Percentiles rank a stretch among this genome's conserved stretches.
Evolutionary conservation across 2,113 vertebrate genomes (phyloP).

Genomic region (Nibea coibor): DNA sequence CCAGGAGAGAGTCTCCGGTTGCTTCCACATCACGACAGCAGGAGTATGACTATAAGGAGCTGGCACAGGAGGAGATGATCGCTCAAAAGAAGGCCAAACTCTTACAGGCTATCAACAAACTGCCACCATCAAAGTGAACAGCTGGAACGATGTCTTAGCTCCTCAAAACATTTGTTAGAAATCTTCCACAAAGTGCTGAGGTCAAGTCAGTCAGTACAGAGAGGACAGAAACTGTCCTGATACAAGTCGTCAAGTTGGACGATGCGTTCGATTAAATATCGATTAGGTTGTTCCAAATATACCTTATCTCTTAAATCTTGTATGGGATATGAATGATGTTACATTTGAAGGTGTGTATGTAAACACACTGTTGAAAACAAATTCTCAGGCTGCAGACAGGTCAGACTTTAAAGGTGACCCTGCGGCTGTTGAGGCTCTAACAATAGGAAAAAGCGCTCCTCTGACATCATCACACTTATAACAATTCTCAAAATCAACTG

Average conservation of each 20-base stretch:
- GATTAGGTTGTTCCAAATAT: no score
- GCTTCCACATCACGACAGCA: not conserved
- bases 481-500: no score
- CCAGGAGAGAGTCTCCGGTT: not conserved
- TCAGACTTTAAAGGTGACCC: not conserved
- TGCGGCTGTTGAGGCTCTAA: not conserved
- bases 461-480: no score
- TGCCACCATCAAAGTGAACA: not conserved
- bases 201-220: not conserved
- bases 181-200: not conserved
- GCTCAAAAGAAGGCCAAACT: constrained; percentile 38
- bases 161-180: not conserved
- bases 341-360: no score
- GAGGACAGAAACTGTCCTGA: not conserved
- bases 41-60: constrained; percentile 33
- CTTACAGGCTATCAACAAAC: not conserved
- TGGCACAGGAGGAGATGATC: constrained; percentile 53
- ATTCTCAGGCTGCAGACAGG: not conserved
- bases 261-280: no score
- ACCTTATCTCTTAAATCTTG: no score
- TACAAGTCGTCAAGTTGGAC: no score
- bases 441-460: no score
- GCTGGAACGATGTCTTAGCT: not conserved
- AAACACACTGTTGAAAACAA: no score
- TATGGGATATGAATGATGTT: no score